Evolutionary conservation across 2,113 vertebrate genomes (phyloP).

Genomic region (Phylloscopus whistleri): DNA sequence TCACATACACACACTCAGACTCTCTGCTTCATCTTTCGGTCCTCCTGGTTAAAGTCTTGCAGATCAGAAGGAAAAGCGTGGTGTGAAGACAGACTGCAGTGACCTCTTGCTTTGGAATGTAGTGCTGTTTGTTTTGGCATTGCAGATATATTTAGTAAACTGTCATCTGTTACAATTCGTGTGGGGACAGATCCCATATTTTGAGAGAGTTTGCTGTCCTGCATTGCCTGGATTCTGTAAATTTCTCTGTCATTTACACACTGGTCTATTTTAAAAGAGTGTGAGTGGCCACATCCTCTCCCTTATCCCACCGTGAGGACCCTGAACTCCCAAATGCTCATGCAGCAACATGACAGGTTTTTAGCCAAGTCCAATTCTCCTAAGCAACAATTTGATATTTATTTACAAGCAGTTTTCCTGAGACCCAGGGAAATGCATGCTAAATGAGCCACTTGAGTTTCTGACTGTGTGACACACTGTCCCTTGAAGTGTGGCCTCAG

Average conservation of each 20-base stretch:
- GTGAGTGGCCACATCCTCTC: background rate
- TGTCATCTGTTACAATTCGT: constrained; percentile 8
- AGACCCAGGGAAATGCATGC: background rate
- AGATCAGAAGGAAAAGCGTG: background rate
- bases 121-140: constrained; percentile 16
- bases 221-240: background rate
- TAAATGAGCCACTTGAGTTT: background rate
- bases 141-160: constrained; percentile 39
- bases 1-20: background rate
- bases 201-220: background rate
- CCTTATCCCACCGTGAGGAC: background rate
- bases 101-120: constrained; percentile 8
- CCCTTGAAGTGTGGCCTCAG: background rate
- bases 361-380: background rate
- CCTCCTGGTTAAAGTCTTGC: background rate
- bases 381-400: background rate
- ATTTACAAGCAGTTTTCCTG: background rate
- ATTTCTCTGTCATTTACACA: constrained; percentile 8
- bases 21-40: background rate
- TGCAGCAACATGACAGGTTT: background rate
- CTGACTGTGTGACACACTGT: background rate
- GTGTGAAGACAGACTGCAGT: background rate
- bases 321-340: background rate
- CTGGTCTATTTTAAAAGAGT: background rate
- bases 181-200: background rate